A percentile compares a stretch with the other conserved stretches of the same genome.
Conservation (phyloP, 1,140 invertebrate species). For the Lutraria rhynchaena region DNA sequence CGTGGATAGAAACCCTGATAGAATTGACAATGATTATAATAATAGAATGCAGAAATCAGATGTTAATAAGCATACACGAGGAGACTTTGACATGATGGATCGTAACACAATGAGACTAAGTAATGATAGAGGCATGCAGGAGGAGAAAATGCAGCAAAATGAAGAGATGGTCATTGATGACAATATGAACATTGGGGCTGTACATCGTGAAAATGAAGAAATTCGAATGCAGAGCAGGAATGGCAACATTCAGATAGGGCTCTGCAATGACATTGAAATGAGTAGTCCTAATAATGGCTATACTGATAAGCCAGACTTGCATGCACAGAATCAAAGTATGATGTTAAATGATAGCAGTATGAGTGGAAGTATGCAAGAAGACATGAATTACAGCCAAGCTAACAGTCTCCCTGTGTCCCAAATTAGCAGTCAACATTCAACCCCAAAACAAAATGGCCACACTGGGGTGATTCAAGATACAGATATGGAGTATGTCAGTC, state of each 20-base stretch:
- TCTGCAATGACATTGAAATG: conserved; percentile 49
- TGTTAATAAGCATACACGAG: not conserved
- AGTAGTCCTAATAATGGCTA: conserved; percentile 15
- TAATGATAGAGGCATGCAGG: not conserved
- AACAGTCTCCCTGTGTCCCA: not conserved
- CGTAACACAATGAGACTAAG: conserved; percentile 24
- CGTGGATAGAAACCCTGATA: conserved; percentile 11
- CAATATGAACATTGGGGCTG: conserved; percentile 27
- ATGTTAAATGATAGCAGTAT: conserved; percentile 26
- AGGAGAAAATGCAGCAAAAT: conserved; percentile 21
- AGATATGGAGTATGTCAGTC: conserved; percentile 34
- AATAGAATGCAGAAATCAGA: conserved; percentile 36
- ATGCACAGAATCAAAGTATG: conserved; percentile 9
- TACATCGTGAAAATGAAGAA: conserved; percentile 10
- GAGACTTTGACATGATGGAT: conserved; percentile 46
- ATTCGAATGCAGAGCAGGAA: conserved; percentile 28
- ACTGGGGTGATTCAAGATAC: conserved; percentile 25
- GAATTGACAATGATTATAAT: conserved; percentile 3
- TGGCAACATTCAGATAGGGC: conserved; percentile 20
- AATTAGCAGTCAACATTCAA: conserved; percentile 31
- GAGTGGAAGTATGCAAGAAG: not conserved
- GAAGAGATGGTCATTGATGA: conserved; percentile 48
- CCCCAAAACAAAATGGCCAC: conserved; percentile 38
- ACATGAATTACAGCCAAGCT: not conserved
- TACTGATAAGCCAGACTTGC: conserved; percentile 14